phyloP scores from a whole-genome alignment of 2,797 vertebrate genomes.

The Mormyrus hasselquistii region DNA sequence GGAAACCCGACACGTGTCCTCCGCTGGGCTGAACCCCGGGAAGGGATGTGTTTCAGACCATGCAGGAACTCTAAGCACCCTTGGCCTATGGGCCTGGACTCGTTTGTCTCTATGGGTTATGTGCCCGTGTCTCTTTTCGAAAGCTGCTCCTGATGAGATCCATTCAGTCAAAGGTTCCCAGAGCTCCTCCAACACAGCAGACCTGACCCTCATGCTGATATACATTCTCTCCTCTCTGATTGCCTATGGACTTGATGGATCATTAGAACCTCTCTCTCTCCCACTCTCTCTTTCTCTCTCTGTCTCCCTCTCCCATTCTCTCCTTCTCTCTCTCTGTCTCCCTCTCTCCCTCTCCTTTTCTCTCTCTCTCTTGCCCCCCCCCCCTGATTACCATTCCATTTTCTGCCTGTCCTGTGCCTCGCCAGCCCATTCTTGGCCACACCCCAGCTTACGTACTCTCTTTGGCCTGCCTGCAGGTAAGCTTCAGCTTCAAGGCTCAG shows the following conservation, averaged over 20 bases:
- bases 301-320: not conserved
- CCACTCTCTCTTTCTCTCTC: not conserved
- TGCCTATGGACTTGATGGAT: not conserved
- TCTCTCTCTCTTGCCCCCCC: not conserved
- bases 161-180: not conserved
- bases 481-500: slow-evolving; percentile 26
- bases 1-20: not conserved
- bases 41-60: not conserved
- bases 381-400: slow-evolving; percentile 21
- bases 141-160: not conserved
- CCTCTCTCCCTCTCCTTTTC: too few relatives aligned
- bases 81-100: not conserved
- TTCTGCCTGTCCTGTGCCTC: slow-evolving; percentile 37
- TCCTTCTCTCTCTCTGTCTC: not conserved
- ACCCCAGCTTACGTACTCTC: slow-evolving; percentile 77
- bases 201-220: not conserved
- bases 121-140: not conserved
- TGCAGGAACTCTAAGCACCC: not conserved
- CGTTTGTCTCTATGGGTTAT: not conserved
- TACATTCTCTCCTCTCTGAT: not conserved
- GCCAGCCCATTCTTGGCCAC: slow-evolving; percentile 64
- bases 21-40: not conserved
- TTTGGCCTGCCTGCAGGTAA: slow-evolving; percentile 69
- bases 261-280: not conserved
- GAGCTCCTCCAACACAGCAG: not conserved